Evolutionary conservation across 2,113 vertebrate genomes (phyloP).

Genomic region (Apteryx mantelli): DNA sequence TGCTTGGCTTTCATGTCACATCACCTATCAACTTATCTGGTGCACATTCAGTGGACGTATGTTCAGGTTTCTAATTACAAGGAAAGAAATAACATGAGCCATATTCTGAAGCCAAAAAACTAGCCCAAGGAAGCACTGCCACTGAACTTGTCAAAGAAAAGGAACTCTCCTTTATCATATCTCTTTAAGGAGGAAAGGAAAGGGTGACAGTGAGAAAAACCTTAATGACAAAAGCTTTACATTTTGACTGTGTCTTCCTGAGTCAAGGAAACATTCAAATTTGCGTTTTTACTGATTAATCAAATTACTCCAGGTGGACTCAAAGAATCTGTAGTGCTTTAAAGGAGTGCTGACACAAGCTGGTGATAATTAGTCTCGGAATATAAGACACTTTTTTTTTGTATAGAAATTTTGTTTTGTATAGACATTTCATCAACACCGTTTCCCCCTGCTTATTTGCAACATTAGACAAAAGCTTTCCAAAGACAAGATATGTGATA

Average conservation of each 20-base stretch:
- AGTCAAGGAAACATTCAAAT: neutral
- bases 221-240: neutral
- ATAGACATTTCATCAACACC: neutral
- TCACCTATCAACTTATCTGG: neutral
- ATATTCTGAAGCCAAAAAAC: neutral
- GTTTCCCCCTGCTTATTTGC: neutral
- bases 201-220: neutral
- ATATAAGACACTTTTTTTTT: neutral
- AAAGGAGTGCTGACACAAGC: neutral
- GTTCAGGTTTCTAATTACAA: neutral
- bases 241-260: neutral
- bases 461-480: neutral
- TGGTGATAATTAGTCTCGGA: neutral
- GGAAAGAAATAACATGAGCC: neutral
- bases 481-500: neutral
- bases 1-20: neutral
- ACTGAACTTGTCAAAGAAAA: neutral
- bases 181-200: neutral
- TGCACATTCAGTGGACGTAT: neutral
- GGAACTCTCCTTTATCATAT: neutral
- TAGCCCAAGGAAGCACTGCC: neutral
- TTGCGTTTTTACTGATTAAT: neutral
- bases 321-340: neutral
- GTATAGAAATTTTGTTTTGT: neutral
- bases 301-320: neutral